Base-by-base conservation (phyloP, 2,888 invertebrate species). In the Miltochrista miniata region DNA sequence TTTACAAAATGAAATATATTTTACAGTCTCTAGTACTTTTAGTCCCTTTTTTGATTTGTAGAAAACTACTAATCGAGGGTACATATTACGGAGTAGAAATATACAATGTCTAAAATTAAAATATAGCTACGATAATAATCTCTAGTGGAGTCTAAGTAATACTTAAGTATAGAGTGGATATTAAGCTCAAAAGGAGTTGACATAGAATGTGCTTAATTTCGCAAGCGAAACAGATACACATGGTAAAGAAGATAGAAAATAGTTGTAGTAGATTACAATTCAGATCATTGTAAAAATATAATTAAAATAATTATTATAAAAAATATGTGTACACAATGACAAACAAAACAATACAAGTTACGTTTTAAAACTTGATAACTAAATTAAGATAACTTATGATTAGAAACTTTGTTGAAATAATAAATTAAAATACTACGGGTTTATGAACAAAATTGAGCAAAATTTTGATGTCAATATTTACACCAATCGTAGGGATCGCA, bases 401-500 rank as follows among this genome's bases (percentile, higher is more conserved):
- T 39, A 43, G 15, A 51, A 46, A 5, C 43, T 46, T 38, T 37
- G 33, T 1, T 5, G 11, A 34, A 38, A 18, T 12, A 18, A 42
- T 2, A 12, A 37, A 34, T 4, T 30, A n/a, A 13, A 45, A 33
- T 51, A 47, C 31, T 49, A 33, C 56, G 40, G 14, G 31, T 51
- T 40, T 47, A 42, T 41, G 31, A 59, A 51, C 13, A 51, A 50
- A 74, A 74, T 86, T 86, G 84, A 85, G 85, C 85, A 85, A 85
- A 67, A 78, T 81, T 80, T 69, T 31, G 61, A 55, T 58, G 51
- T 47, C 54, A 57, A 61, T 73, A 73, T 73, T 68, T 73, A 76
- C 76, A 71, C 76, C 79, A 76, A 81, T 73, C 48, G 48, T 51
- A 53, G 47, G 44, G 42, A 46, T 57, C 24, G 49, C 45, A 71